These are phyloP conservation scores for Platichthys flesus DNA, from an alignment of 2,113 vertebrate species.

Conservation along the genomic window DNA sequence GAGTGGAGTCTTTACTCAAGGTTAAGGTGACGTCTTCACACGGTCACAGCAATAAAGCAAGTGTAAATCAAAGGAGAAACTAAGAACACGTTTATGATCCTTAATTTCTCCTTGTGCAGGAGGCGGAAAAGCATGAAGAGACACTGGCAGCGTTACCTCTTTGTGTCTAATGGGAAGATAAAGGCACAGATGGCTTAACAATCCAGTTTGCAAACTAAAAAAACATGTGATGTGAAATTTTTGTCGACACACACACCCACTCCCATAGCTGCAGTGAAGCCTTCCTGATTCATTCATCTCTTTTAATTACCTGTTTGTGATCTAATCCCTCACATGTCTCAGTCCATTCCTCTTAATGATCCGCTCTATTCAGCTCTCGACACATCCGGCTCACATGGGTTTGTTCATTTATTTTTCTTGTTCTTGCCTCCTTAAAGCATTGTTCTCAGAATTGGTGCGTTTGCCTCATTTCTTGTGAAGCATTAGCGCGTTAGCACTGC, in stretches of 20 bases:
- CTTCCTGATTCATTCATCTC: slow-evolving; percentile 66
- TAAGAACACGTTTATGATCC: slow-evolving; percentile 26
- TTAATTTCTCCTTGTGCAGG: slow-evolving; percentile 26
- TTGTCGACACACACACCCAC: slow-evolving; percentile 45
- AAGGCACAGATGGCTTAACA: slow-evolving; percentile 43
- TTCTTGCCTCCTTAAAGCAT: not conserved
- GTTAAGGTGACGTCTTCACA: slow-evolving; percentile 45
- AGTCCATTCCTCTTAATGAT: slow-evolving; percentile 79
- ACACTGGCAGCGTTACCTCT: slow-evolving; percentile 22
- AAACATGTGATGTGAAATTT: slow-evolving; percentile 35
- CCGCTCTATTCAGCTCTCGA: slow-evolving; percentile 73
- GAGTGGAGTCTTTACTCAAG: slow-evolving; percentile 36
- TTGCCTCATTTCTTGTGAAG: not conserved
- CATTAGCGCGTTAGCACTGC: not conserved
- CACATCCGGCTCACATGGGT: slow-evolving; percentile 57
- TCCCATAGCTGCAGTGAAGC: slow-evolving; percentile 37
- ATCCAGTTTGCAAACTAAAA: slow-evolving; percentile 58
- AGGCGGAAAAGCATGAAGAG: slow-evolving; percentile 27
- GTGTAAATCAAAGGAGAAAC: slow-evolving; percentile 46
- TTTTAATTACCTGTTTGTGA: slow-evolving; percentile 82
- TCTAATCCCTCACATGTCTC: slow-evolving; percentile 78
- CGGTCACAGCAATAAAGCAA: slow-evolving; percentile 5
- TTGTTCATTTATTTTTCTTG: not conserved
- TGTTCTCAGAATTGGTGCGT: not conserved
- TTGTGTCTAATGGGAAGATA: slow-evolving; percentile 46